Evolutionary conservation across 1,140 invertebrate genomes (phyloP).

Genomic region (Saxidomus purpurata): DNA sequence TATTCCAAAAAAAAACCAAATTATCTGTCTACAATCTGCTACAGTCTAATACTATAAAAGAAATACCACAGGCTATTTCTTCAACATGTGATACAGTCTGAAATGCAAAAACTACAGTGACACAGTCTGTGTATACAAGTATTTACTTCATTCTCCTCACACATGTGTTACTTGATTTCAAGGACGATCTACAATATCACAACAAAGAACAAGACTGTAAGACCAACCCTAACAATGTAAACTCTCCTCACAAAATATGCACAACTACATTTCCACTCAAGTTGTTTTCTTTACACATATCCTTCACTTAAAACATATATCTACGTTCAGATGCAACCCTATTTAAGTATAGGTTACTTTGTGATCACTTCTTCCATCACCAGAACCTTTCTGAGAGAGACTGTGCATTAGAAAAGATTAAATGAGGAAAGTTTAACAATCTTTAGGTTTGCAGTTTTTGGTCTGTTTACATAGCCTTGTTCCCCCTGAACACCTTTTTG

Average conservation of each 20-base stretch:
- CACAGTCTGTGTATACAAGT: not conserved
- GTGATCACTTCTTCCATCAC: too few species aligned
- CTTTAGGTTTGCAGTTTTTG: not conserved
- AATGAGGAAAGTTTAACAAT: not conserved
- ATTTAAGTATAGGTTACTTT: too few species aligned
- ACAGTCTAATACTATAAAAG: too few species aligned
- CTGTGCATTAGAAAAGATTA: not conserved
- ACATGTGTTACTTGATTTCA: not conserved
- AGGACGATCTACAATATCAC: not conserved
- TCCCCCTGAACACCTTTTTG: not conserved
- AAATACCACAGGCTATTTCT: too few species aligned
- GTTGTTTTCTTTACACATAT: too few species aligned
- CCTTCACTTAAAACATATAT: too few species aligned
- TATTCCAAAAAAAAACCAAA: too few species aligned
- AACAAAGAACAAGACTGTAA: constrained; percentile 19
- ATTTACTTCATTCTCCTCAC: not conserved
- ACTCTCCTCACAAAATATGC: not conserved
- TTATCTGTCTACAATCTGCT: too few species aligned
- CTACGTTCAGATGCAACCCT: too few species aligned
- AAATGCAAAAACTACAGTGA: not conserved
- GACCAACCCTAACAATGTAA: constrained; percentile 1
- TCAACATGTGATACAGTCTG: not conserved
- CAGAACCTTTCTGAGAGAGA: too few species aligned
- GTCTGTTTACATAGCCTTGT: not conserved
- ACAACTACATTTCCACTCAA: too few species aligned